Evolutionary conservation across 2,797 vertebrate genomes (phyloP), one percentile per base, ranked within the genome.

Genomic region (Sternarchorhynchus goeldii): DNA sequence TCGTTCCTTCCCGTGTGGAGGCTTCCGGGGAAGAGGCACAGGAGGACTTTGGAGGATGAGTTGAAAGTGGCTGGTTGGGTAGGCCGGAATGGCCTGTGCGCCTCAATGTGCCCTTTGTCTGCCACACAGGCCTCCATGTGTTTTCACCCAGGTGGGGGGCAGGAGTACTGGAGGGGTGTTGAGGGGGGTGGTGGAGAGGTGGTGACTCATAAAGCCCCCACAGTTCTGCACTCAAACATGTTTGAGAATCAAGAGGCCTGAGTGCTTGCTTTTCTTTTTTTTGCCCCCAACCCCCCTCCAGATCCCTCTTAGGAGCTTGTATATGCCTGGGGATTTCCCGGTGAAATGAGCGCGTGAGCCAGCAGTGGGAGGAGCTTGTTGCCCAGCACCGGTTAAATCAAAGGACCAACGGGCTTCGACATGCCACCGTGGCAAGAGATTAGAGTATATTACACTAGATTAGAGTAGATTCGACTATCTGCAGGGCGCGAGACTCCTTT

Each of bases 81-180:
- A 81, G 76, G 50, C 78, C 56, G 5, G 59, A 81, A 80, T 3
- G 80, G n/a, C 57, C 71, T 34, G 5, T 59, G 60, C 34, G 77
- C 82, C 91, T 94, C 90, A 94, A 94, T 94, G 89, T 79, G 77
- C 84, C 86, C 93, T 94, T 94, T 94, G 93, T 94, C 83, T 88
- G 80, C 64, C 53, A 41, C 80, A 79, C 79, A 88, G 90, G 87
- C 90, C 87, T 85, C 81, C 10, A n/a, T 87, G 88, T 64, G 58
- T 88, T 91, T 88, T 68, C 55, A 83, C 79, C 79, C 85, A 60
- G 84, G 87, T 10, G 6, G 39, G 39, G 39, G 39, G 39, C 25
- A 25, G 25, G 39, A 41, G 39, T 41, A 7, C 39, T 41, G 45
- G 45, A 12, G 45, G 45, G 41, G 25, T 25, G 25, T 0, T 25